Conservation (phyloP, 2,797 vertebrate genomes). For the Chanos chanos region DNA sequence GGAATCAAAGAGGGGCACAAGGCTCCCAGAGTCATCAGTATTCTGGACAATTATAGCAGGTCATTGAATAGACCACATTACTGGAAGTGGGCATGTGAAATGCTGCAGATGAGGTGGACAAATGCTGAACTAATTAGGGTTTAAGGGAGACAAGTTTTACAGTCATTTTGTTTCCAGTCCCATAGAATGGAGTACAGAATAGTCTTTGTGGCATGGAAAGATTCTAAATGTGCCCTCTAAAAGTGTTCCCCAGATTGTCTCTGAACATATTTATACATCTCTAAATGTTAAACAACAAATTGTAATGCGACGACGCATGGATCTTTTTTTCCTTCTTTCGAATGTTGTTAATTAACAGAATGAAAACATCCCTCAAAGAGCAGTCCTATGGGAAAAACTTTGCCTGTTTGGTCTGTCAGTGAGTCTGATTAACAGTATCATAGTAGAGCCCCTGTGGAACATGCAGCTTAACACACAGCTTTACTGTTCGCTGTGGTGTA, state of each 20-base stretch:
- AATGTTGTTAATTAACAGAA: not conserved
- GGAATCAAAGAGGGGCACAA: constrained; percentile 38
- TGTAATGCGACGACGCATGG: no score
- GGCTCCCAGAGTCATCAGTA: constrained; percentile 20
- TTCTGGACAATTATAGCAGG: not conserved
- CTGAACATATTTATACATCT: no score
- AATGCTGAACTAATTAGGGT: constrained; percentile 34
- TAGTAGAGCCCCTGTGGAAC: not conserved
- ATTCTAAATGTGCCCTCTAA: not conserved
- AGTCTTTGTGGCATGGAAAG: not conserved
- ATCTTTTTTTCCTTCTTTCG: no score
- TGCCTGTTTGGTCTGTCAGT: not conserved
- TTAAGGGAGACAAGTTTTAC: not conserved
- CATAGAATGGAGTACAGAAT: not conserved
- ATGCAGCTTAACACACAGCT: not conserved
- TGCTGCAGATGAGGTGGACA: constrained; percentile 22
- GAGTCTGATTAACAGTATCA: not conserved
- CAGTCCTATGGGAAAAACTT: not conserved
- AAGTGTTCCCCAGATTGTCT: no score
- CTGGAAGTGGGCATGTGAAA: constrained; percentile 3
- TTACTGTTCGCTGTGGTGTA: not conserved
- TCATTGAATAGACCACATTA: constrained; percentile 18
- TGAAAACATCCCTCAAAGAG: not conserved
- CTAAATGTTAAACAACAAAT: no score
- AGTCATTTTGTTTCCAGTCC: not conserved